Evolutionary conservation across 1,140 invertebrate genomes (phyloP).

Genomic region (Megalonaias nervosa): DNA sequence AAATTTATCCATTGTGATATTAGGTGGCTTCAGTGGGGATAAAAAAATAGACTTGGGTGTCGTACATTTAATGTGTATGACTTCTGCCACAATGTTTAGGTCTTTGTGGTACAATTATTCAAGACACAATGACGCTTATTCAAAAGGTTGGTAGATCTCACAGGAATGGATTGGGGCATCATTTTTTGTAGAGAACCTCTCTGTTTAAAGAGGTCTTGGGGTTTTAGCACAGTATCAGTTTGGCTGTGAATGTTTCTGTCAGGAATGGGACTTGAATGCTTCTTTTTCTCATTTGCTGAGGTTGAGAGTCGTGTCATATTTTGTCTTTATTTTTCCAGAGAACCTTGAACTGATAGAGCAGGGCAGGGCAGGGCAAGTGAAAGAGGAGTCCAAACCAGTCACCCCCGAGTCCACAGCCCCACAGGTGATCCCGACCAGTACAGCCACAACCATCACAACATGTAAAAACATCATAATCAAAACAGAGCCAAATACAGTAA

Average conservation of each 20-base stretch:
- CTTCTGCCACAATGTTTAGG: too few species aligned
- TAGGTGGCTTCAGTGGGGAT: too few species aligned
- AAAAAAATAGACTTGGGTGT: too few species aligned
- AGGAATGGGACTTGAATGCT: not conserved
- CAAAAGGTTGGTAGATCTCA: not conserved
- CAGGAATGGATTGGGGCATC: not conserved
- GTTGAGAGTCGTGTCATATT: not conserved
- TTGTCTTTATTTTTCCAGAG: constrained; percentile 46
- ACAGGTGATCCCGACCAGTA: constrained; percentile 10
- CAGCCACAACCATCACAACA: constrained; percentile 1
- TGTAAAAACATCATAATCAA: constrained; percentile 14
- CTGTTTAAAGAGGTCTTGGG: not conserved
- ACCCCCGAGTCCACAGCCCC: not conserved
- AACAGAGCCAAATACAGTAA: constrained; percentile 23
- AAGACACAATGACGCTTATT: too few species aligned
- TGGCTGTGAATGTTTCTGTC: constrained; percentile 10
- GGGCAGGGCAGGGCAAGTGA: constrained; percentile 56
- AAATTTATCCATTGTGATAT: too few species aligned
- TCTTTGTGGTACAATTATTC: too few species aligned
- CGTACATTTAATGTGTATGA: too few species aligned
- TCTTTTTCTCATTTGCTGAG: not conserved
- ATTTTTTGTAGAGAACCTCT: constrained; percentile 9
- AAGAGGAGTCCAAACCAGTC: constrained; percentile 18
- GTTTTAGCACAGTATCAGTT: not conserved
- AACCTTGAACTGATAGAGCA: constrained; percentile 63